Base-by-base conservation (phyloP, 1,140 invertebrate species). In the Lasaia peninsularis region DNA sequence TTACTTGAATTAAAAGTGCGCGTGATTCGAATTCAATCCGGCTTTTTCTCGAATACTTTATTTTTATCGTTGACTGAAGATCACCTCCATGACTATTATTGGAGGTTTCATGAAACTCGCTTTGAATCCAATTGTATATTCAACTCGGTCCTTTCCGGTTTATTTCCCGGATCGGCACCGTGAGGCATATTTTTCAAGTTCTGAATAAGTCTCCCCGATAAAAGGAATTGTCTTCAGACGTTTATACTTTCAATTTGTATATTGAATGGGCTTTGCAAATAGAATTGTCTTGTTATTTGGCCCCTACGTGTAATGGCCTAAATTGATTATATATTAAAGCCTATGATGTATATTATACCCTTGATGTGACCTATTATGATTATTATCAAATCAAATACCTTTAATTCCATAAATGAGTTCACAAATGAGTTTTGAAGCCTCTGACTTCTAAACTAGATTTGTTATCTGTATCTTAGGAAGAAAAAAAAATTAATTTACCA, bases 1-100 rank as follows among this genome's bases (percentile, higher is more conserved):
- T 88, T 86, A 85, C 73, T 74, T 66, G 79, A 83, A 87, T 87
- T 87, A 87, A 87, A 84, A 87, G 49, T 75, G 82, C 74, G 80
- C 84, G 84, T 87, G 84, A 76, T 87, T 75, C 74, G 82, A 84
- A 84, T 84, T 56, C 67, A 63, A 83, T 73, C 63, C 55, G 57
- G 53, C 48, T 75, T 75, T 76, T 69, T 78, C 62, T 69, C 52
- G 52, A 69, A 83, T 78, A 78, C 80, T 84, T 85, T 80, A 72
- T 80, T 81, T 83, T 85, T 81, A 84, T 82, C 67, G 71, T 78
- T 84, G 78, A 79, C 83, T 80, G 75, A 85, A 80, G 71, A 75
- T 48, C 57, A 65, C 62, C 58, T 58, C 21, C 33, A 58, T 33
- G 63, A 66, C 52, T 73, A 67, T 81, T 72, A 70, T 69, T 65